A percentile compares a stretch with the other conserved stretches of the same genome.
Evolutionary conservation across 2,888 invertebrate species (phyloP).

Genomic region (Shargacucullia verbasci): DNA sequence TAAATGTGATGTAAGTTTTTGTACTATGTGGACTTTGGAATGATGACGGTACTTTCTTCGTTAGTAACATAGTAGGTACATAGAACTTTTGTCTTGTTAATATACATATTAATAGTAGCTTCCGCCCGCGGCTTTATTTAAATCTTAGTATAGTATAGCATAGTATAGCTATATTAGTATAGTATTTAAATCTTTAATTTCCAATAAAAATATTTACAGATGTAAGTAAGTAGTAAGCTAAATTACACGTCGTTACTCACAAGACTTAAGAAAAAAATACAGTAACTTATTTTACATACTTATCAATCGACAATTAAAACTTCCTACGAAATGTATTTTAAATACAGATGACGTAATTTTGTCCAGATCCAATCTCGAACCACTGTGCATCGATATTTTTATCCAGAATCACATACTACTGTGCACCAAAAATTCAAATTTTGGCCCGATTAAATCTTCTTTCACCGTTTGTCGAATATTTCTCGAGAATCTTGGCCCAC

Average conservation of each 20-base stretch:
- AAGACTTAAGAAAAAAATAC: conserved; percentile 11
- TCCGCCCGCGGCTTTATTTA: too few relatives aligned
- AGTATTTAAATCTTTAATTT: not conserved
- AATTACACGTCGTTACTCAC: conserved; percentile 18
- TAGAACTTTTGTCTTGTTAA: not conserved
- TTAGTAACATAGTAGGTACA: not conserved
- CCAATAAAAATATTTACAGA: conserved; percentile 9
- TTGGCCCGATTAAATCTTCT: conserved; percentile 24
- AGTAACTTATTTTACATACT: conserved; percentile 43
- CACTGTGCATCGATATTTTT: conserved; percentile 27
- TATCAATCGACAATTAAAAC: conserved; percentile 51
- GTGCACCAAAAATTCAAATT: conserved; percentile 12
- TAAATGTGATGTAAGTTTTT: not conserved
- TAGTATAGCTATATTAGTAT: too few relatives aligned
- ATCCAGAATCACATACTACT: conserved; percentile 19
- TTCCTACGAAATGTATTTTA: conserved; percentile 39
- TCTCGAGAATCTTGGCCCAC: conserved; percentile 17
- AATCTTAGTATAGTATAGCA: too few relatives aligned
- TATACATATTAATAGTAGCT: too few relatives aligned
- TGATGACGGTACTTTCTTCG: not conserved
- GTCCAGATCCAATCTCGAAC: conserved; percentile 34
- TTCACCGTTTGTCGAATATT: conserved; percentile 2
- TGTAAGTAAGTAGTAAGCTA: conserved; percentile 26
- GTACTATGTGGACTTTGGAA: not conserved
- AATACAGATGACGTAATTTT: conserved; percentile 42